Percentiles rank a stretch among this genome's conserved stretches.
phyloP scores from a whole-genome alignment of 2,797 vertebrate genomes.

The Onychomys arenicola region DNA sequence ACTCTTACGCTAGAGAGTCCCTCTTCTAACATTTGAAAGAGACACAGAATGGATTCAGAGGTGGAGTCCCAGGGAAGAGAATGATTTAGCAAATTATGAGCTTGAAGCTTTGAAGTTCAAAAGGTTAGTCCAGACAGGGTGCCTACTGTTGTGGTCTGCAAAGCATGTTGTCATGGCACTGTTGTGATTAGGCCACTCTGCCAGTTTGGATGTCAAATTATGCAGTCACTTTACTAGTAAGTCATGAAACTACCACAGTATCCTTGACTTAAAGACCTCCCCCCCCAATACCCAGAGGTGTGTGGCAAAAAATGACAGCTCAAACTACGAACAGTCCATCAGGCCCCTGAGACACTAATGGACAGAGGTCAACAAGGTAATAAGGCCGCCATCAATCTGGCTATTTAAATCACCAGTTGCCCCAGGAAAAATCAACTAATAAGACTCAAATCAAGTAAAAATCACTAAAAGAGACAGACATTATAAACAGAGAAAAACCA shows the following conservation, averaged over 20 bases:
- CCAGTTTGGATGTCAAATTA: neutral
- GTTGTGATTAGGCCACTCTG: neutral
- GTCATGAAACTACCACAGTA: neutral
- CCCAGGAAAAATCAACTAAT: slow-evolving; percentile 8
- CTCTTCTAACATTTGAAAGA: neutral
- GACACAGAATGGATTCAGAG: neutral
- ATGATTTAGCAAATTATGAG: neutral
- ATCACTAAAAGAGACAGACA: neutral
- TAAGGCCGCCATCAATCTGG: neutral
- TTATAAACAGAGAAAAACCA: slow-evolving; percentile 5
- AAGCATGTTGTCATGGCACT: neutral
- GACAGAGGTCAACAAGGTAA: neutral
- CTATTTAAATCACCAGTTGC: neutral
- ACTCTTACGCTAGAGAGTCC: neutral
- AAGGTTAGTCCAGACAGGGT: neutral
- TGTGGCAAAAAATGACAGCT: neutral
- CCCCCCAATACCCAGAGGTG: neutral
- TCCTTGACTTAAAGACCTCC: neutral
- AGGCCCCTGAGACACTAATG: neutral
- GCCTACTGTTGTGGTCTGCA: neutral
- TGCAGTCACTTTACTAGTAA: neutral
- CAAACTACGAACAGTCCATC: neutral
- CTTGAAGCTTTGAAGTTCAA: neutral
- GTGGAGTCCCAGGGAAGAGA: neutral
- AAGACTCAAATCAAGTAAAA: neutral